phyloP scores from a whole-genome alignment of 2,888 invertebrate species.

The Apodemia zela region DNA sequence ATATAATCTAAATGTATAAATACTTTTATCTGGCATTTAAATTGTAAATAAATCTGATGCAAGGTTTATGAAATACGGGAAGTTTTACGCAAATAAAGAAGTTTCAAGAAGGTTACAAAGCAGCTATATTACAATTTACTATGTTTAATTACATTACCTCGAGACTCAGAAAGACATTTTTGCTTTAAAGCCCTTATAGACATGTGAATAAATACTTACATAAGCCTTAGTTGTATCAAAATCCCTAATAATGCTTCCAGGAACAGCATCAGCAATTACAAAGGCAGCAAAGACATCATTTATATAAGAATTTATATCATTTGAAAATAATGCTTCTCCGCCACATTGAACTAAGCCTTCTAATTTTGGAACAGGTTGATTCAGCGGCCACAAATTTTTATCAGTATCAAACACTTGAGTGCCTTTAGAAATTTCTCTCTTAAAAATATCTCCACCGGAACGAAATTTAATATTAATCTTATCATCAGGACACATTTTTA shows the following conservation, averaged over 20 bases:
- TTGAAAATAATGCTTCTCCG: constrained; percentile 89
- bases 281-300: constrained; percentile 87
- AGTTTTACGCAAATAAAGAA: no score
- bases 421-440: constrained; percentile 84
- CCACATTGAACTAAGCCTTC: constrained; percentile 84
- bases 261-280: constrained; percentile 80
- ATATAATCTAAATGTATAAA: constrained; percentile 27
- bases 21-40: no score
- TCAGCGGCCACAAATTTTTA: constrained; percentile 85
- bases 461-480: constrained; percentile 65
- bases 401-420: constrained; percentile 86
- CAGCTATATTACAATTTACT: no score
- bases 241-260: constrained; percentile 77
- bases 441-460: constrained; percentile 81
- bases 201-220: constrained; percentile 59
- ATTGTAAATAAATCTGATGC: no score
- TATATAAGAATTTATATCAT: constrained; percentile 84
- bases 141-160: no score
- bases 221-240: constrained; percentile 84
- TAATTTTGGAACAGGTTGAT: constrained; percentile 86
- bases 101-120: no score
- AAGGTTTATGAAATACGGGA: no score
- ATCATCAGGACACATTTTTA: constrained; percentile 78
- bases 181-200: no score
- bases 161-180: no score